Evolutionary conservation across 2,113 vertebrate species (phyloP).

Genomic region (Sylvietta virens): DNA sequence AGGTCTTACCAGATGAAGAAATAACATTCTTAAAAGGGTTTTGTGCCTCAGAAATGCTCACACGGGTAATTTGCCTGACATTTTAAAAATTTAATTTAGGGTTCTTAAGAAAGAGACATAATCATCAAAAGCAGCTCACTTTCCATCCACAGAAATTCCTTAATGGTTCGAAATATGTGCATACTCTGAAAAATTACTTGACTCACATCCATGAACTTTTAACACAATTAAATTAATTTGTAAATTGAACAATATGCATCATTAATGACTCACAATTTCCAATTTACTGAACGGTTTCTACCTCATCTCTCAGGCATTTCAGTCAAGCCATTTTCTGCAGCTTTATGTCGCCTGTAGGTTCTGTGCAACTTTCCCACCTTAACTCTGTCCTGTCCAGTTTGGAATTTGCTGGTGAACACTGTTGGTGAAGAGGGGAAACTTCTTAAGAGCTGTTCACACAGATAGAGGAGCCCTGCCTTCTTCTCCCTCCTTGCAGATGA

Average conservation of each 20-base stretch:
- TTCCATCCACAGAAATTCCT: slow-evolving; percentile 22
- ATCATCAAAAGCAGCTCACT: slow-evolving; percentile 41
- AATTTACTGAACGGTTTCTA: slow-evolving; percentile 9
- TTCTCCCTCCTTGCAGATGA: neutral
- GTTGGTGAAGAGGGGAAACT: neutral
- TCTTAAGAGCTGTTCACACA: neutral
- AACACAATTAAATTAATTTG: slow-evolving; percentile 59
- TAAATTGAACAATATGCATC: slow-evolving; percentile 60
- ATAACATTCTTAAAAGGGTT: slow-evolving; percentile 18
- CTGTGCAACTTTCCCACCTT: neutral
- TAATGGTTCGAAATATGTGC: slow-evolving; percentile 32
- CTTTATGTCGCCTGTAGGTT: neutral
- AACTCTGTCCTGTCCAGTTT: neutral
- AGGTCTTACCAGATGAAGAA: neutral
- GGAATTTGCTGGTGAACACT: neutral
- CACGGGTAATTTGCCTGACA: slow-evolving; percentile 37
- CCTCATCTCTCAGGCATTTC: neutral
- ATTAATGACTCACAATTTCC: slow-evolving; percentile 51
- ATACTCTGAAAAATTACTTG: slow-evolving; percentile 6
- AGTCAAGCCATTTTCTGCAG: neutral
- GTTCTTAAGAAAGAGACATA: slow-evolving; percentile 44
- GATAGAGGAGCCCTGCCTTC: neutral
- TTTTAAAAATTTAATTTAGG: slow-evolving; percentile 61
- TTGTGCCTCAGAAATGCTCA: slow-evolving; percentile 26
- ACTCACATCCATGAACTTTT: slow-evolving; percentile 42